phyloP scores from a whole-genome alignment of 2,797 vertebrate species.

The Lithobates pipiens region DNA sequence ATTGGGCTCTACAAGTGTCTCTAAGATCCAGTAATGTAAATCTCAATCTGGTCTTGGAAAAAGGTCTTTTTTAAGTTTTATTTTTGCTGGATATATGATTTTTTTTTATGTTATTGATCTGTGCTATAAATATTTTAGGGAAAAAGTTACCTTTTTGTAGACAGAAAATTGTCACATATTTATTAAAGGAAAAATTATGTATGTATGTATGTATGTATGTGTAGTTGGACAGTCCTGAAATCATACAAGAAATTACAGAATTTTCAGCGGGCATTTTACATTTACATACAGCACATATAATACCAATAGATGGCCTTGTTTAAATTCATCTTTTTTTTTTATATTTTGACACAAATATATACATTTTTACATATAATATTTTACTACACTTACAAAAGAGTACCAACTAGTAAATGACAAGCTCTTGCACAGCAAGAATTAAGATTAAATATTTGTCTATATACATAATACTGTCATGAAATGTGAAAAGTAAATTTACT shows the following conservation, averaged over 20 bases:
- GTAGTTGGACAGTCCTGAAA: too few relatives aligned
- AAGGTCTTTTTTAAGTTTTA: too few relatives aligned
- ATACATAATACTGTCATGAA: slow-evolving; percentile 57
- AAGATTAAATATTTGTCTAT: slow-evolving; percentile 72
- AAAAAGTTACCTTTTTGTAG: too few relatives aligned
- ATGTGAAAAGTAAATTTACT: slow-evolving; percentile 7
- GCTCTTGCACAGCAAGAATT: slow-evolving; percentile 80
- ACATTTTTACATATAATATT: slow-evolving; percentile 66
- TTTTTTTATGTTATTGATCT: too few relatives aligned
- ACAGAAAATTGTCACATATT: background rate
- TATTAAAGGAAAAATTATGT: background rate
- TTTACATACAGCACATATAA: background rate
- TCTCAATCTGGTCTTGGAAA: too few relatives aligned
- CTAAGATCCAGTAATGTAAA: too few relatives aligned
- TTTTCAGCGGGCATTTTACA: background rate
- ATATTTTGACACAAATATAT: slow-evolving; percentile 64
- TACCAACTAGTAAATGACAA: slow-evolving; percentile 58
- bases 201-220: background rate
- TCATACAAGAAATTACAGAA: too few relatives aligned
- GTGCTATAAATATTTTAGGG: too few relatives aligned
- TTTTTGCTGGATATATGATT: too few relatives aligned
- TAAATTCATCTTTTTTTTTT: slow-evolving; percentile 67
- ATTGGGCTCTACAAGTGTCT: too few relatives aligned
- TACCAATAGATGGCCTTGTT: background rate
- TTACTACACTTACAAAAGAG: slow-evolving; percentile 74